These are phyloP conservation scores for Cynopterus sphinx DNA, from an alignment of 2,797 vertebrate species.

Conservation along the genomic window DNA sequence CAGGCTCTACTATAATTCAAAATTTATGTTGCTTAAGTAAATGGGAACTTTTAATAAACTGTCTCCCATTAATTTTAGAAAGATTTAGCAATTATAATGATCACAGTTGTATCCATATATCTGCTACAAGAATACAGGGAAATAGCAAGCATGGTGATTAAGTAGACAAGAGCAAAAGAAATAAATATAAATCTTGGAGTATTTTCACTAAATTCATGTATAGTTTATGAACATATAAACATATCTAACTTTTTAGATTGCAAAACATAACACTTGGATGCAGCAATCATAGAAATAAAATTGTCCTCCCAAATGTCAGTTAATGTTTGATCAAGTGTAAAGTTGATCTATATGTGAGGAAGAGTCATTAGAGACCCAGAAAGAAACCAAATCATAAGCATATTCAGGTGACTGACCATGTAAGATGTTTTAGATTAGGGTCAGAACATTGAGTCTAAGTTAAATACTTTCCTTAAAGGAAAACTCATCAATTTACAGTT, in stretches of 20 bases:
- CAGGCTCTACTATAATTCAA: constrained; percentile 70
- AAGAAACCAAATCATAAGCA: constrained; percentile 46
- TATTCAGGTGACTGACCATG: background rate
- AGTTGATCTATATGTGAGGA: background rate
- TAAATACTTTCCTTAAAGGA: constrained; percentile 46
- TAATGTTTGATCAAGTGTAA: constrained; percentile 43
- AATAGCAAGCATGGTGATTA: background rate
- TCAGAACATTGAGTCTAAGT: constrained; percentile 53
- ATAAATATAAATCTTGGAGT: background rate
- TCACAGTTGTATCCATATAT: background rate
- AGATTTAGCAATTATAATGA: constrained; percentile 40
- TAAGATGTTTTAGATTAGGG: constrained; percentile 13
- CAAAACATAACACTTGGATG: constrained; percentile 13
- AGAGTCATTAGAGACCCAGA: background rate
- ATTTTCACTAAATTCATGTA: background rate
- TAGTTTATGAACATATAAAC: background rate
- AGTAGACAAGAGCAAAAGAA: background rate
- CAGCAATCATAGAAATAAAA: constrained; percentile 57
- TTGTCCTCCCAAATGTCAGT: background rate
- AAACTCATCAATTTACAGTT: constrained; percentile 43
- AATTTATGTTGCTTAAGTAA: constrained; percentile 75
- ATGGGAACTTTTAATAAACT: constrained; percentile 45
- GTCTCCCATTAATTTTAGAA: constrained; percentile 65
- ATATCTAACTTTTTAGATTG: background rate
- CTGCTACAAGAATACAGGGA: background rate